Base-by-base conservation (phyloP, 2,888 invertebrate genomes). In the Zhuqinia jingwanae region DNA sequence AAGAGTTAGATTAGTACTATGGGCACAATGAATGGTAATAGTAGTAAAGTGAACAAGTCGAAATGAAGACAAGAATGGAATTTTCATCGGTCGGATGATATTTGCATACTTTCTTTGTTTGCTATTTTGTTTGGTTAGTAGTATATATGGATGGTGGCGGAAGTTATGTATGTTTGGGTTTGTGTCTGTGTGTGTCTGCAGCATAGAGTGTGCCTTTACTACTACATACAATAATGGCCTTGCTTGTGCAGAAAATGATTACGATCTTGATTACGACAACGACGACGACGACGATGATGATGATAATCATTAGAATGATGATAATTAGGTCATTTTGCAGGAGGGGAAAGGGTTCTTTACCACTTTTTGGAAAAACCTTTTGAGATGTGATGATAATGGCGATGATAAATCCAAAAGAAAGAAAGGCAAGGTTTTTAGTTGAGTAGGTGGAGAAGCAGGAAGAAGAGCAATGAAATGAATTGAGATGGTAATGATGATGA, bases 241-340 rank as follows among this genome's bases (percentile, higher is more conserved):
- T 65, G 65, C 36, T 36, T 65, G 65, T 65, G 65, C 42, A 42
- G 17, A 65, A 65, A 65, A 65, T 36, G 65, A 65, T 65, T 65
- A 65, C 65, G 65, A 65, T 65, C 65, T 65, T 65, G 65, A 65
- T 65, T 70, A 50, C 70, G 20, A 25, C 47, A 56, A 20, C 65
- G 47, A 84, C 68, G 47, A 50, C 70, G 20, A 25, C 47, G 58
- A 20, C 65, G 47, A 84, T 77, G 47, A 77, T 56, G 53, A 68
- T 76, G 58, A 65, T 47, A 70, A 70, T 70, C 70, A 70, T 70
- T 70, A 70, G 70, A 70, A 22, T 84, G 68, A 65, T 68, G 84
- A 68, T 84, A 47, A 84, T 65, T 76, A 84, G 84, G 77, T 77
- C 84, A 77, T 77, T 84, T 70, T 76, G 13, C 77, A 65, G 78